Conservation (phyloP, 2,888 invertebrate species). For the Catocala nupta region DNA sequence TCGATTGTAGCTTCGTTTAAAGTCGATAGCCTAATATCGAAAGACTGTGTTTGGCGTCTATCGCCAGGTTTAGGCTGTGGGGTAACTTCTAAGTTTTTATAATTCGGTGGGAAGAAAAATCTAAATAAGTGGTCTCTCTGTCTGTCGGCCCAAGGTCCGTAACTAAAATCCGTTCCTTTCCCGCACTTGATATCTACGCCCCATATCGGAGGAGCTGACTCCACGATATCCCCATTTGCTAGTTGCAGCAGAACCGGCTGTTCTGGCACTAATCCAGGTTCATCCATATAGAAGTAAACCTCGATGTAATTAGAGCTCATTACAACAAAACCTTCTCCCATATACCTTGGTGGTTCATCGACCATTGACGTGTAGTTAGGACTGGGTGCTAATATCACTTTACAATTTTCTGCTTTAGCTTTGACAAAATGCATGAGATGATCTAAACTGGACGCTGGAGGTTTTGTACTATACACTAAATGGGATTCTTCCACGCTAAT, state of each 20-base stretch:
- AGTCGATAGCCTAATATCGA: conserved; percentile 96
- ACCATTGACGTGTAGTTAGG: conserved; percentile 97
- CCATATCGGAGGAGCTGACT: conserved; percentile 97
- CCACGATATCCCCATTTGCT: conserved; percentile 97
- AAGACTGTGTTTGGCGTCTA: conserved; percentile 94
- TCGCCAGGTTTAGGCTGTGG: conserved; percentile 95
- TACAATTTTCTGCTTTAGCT: conserved; percentile 97
- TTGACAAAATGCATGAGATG: conserved; percentile 98
- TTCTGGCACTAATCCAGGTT: conserved; percentile 96
- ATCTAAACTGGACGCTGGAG: conserved; percentile 97
- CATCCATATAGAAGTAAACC: conserved; percentile 99
- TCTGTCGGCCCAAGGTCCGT: conserved; percentile 99
- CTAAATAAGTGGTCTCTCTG: conserved; percentile 98
- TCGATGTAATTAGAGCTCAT: conserved; percentile 98
- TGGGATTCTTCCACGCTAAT: conserved; percentile 97
- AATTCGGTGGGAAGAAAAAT: conserved; percentile 98
- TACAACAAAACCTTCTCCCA: conserved; percentile 99
- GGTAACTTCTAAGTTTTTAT: conserved; percentile 92
- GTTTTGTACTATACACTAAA: conserved; percentile 97
- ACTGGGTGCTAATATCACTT: conserved; percentile 98
- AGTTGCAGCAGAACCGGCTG: conserved; percentile 95
- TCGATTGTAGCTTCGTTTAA: conserved; percentile 98
- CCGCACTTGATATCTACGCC: conserved; percentile 98
- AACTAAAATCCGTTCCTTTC: conserved; percentile 98
- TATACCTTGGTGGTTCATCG: conserved; percentile 97